Conservation (phyloP, 2,113 vertebrate genomes). For the Natator depressus region DNA sequence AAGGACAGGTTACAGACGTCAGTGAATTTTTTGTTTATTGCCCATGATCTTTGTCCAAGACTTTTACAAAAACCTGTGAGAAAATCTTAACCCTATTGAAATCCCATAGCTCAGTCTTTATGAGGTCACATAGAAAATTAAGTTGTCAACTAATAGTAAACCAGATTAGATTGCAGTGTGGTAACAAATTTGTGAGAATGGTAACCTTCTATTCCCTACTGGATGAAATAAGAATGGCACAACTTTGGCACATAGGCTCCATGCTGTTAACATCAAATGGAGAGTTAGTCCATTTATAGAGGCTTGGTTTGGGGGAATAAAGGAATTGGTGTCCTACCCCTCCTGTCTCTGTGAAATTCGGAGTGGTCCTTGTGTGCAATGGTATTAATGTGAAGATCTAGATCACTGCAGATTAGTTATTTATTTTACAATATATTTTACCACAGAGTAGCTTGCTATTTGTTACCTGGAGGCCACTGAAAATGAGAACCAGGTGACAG, state of each 20-base stretch:
- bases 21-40: no score
- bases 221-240: neutral
- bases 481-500: neutral
- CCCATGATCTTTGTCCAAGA: no score
- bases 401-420: neutral
- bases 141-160: neutral
- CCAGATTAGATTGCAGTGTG: fast-evolving
- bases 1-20: no score
- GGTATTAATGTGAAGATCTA: neutral
- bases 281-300: fast-evolving
- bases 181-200: neutral
- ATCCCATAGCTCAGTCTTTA: neutral
- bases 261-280: fast-evolving
- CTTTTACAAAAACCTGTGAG: no score
- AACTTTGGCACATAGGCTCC: neutral
- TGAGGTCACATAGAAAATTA: neutral
- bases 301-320: neutral
- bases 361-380: neutral
- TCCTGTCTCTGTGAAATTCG: neutral
- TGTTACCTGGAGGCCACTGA: neutral
- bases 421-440: neutral
- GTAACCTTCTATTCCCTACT: neutral
- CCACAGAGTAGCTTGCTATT: fast-evolving
- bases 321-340: neutral
- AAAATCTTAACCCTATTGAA: neutral